Conservation (phyloP, 2,888 invertebrate species). For the Clostera curtula region DNA sequence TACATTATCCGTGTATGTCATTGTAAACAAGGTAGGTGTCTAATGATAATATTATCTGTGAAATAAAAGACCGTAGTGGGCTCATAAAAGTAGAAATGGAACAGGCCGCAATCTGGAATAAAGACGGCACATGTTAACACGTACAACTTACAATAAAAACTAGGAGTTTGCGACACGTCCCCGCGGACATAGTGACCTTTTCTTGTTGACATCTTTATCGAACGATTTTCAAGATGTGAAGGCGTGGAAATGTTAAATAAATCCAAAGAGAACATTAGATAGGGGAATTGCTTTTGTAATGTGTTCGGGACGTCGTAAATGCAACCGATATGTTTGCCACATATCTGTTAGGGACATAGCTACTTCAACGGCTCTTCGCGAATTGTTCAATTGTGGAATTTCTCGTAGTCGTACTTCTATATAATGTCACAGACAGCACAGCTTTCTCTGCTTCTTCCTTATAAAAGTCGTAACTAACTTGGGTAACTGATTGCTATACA, state of each 20-base stretch:
- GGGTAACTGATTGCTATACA: no score
- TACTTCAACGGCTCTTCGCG: conserved; percentile 41
- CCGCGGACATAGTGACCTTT: conserved; percentile 49
- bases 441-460: no score
- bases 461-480: no score
- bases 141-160: conserved; percentile 29
- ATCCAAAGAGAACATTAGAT: conserved; percentile 69
- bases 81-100: no score
- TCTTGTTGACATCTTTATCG: conserved; percentile 69
- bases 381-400: conserved; percentile 8
- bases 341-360: conserved; percentile 54
- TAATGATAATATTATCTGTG: no score
- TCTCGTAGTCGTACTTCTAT: no score
- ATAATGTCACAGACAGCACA: no score
- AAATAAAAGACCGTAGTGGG: no score
- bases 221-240: conserved; percentile 62
- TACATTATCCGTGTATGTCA: no score
- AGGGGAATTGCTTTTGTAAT: conserved; percentile 72
- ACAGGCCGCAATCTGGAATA: conserved; percentile 2
- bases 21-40: no score
- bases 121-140: conserved; percentile 18
- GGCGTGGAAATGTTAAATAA: conserved; percentile 72
- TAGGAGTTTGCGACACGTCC: conserved; percentile 32
- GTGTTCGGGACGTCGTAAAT: conserved; percentile 71
- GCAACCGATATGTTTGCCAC: conserved; percentile 68